Evolutionary conservation across 2,113 vertebrate species (phyloP).

Genomic region (Coryphaenoides rupestris): DNA sequence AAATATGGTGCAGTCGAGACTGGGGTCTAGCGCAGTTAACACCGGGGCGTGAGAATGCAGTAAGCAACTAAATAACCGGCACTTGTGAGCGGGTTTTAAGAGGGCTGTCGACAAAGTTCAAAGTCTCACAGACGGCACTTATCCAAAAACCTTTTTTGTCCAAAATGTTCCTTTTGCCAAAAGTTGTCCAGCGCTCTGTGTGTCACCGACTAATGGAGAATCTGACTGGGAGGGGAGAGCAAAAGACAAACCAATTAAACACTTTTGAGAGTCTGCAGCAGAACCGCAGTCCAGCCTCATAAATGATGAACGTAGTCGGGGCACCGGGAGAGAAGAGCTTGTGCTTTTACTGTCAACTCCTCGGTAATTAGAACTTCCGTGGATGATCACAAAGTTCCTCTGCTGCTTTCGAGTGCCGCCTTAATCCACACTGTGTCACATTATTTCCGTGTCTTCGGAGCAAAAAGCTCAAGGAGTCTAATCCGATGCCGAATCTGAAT

Average conservation of each 20-base stretch:
- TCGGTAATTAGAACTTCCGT: constrained; percentile 67
- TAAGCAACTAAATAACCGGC: constrained; percentile 6
- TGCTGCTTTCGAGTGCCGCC: constrained; percentile 56
- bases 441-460: constrained; percentile 57
- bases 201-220: constrained; percentile 11
- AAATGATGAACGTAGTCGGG: constrained; percentile 56
- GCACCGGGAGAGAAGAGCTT: constrained; percentile 15
- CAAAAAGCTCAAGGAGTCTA: constrained; percentile 55
- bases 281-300: constrained; percentile 50
- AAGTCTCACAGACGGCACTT: neutral
- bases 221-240: constrained; percentile 12
- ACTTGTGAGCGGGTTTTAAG: neutral
- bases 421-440: constrained; percentile 64
- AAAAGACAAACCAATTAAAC: constrained; percentile 60
- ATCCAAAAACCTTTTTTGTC: neutral
- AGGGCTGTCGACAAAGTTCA: neutral
- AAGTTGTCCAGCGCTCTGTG: neutral
- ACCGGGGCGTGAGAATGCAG: constrained; percentile 5
- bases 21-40: neutral
- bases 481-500: constrained; percentile 62
- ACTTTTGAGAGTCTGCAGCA: constrained; percentile 42
- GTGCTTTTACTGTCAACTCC: constrained; percentile 49
- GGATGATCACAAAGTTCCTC: constrained; percentile 64
- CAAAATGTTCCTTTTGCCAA: neutral
- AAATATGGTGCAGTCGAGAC: constrained; percentile 14